A percentile compares a stretch with the other conserved stretches of the same genome.
Evolutionary conservation across 2,797 vertebrate genomes (phyloP).

Genomic region (Dendrocincla fuliginosa): DNA sequence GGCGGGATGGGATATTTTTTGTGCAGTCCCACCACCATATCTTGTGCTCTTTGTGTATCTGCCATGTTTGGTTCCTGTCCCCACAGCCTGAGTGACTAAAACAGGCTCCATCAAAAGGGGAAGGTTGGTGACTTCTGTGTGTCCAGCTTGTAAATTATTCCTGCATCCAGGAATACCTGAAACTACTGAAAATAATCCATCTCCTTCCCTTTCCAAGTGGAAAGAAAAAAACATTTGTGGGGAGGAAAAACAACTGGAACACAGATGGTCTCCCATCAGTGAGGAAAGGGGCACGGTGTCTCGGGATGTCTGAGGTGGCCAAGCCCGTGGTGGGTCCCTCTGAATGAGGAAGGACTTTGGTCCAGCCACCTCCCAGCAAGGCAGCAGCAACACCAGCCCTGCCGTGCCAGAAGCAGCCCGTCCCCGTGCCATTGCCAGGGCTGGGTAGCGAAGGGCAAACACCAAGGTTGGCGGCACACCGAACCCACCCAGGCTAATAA

Average conservation of each 20-base stretch:
- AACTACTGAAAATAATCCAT: not conserved
- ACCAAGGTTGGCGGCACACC: not conserved
- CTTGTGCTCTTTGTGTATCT: not conserved
- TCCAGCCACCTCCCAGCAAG: not conserved
- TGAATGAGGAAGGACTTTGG: not conserved
- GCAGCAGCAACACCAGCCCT: not conserved
- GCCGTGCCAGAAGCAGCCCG: not conserved
- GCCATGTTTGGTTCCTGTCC: not conserved
- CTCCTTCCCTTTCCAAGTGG: not conserved
- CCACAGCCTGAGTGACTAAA: not conserved
- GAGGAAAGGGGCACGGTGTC: not conserved
- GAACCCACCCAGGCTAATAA: constrained; percentile 10
- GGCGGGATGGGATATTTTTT: not conserved
- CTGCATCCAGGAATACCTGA: not conserved
- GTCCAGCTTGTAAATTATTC: not conserved
- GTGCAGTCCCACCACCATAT: not conserved
- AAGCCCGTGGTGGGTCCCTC: not conserved
- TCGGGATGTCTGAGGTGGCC: fast-evolving
- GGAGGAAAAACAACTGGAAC: not conserved
- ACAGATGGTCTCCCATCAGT: not conserved
- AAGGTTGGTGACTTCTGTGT: not conserved
- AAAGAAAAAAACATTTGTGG: not conserved
- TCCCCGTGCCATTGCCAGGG: not conserved
- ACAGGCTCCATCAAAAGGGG: not conserved
- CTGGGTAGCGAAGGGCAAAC: not conserved